Evolutionary conservation across 2,888 invertebrate genomes (phyloP).

Genomic region (Apodemia duryi): DNA sequence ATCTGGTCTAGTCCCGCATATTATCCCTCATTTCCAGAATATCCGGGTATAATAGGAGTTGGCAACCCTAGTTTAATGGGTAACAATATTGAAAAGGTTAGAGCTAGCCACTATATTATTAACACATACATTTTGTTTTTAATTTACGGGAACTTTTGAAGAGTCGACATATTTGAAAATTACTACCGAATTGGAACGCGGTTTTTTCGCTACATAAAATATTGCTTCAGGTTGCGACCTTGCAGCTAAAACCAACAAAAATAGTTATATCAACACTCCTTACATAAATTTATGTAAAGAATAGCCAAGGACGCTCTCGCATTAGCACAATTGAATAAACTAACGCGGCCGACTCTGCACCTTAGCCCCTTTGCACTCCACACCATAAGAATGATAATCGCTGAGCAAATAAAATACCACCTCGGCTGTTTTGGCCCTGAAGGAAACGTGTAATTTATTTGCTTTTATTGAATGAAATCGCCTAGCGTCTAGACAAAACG

Average conservation of each 20-base stretch:
- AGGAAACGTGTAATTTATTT: constrained; percentile 1
- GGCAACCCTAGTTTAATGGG: too few relatives aligned
- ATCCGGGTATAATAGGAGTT: too few relatives aligned
- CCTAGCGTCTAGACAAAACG: constrained; percentile 1
- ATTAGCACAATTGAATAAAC: constrained; percentile 4
- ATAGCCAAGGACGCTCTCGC: constrained; percentile 3
- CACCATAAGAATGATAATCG: background rate
- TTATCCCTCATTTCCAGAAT: too few relatives aligned
- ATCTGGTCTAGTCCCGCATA: too few relatives aligned
- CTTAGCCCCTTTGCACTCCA: background rate
- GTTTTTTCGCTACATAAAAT: too few relatives aligned
- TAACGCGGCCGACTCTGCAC: background rate
- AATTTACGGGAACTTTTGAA: too few relatives aligned
- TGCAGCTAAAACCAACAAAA: background rate
- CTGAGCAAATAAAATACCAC: background rate
- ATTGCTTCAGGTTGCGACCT: too few relatives aligned
- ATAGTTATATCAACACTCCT: background rate
- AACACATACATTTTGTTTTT: too few relatives aligned
- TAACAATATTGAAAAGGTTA: too few relatives aligned
- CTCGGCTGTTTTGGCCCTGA: background rate
- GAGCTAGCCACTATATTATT: too few relatives aligned
- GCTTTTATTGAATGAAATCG: constrained; percentile 8
- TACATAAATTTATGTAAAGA: constrained; percentile 4
- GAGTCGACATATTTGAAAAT: too few relatives aligned
- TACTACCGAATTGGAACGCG: too few relatives aligned